Percentiles rank a stretch among this genome's conserved stretches.
These are phyloP conservation scores for Knipowitschia caucasica DNA, from an alignment of 2,797 vertebrate species.

Conservation along the genomic window DNA sequence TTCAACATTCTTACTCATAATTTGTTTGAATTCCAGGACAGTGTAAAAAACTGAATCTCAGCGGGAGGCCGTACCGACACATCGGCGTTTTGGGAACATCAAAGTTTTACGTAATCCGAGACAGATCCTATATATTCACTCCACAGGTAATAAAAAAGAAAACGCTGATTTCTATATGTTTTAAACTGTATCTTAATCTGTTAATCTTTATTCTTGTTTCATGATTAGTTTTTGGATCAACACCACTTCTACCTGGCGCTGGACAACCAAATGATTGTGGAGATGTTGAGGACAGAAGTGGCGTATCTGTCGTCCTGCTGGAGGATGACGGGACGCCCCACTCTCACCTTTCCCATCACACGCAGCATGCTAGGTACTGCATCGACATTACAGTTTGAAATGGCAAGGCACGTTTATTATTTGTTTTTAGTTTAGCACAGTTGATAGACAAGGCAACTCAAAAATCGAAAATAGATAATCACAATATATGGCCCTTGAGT, in stretches of 20 bases:
- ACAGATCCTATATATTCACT: constrained; percentile 90
- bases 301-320: constrained; percentile 93
- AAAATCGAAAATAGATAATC: no score
- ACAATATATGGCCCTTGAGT: no score
- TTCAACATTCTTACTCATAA: background rate
- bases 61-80: constrained; percentile 91
- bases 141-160: constrained; percentile 81
- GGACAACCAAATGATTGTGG: constrained; percentile 98
- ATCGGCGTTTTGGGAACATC: constrained; percentile 97
- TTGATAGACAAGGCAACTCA: no score
- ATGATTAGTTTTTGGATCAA: constrained; percentile 89
- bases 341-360: constrained; percentile 91
- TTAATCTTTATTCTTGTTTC: background rate
- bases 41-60: constrained; percentile 88
- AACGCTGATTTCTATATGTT: background rate
- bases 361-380: constrained; percentile 86
- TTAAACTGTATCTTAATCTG: background rate
- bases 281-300: constrained; percentile 93
- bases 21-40: constrained; percentile 73
- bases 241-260: constrained; percentile 97
- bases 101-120: constrained; percentile 93
- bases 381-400: background rate
- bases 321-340: constrained; percentile 96
- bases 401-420: no score
- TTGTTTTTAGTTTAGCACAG: no score